These are phyloP conservation scores for Gymnodraco acuticeps DNA, from an alignment of 2,797 vertebrate species.

Conservation along the genomic window DNA sequence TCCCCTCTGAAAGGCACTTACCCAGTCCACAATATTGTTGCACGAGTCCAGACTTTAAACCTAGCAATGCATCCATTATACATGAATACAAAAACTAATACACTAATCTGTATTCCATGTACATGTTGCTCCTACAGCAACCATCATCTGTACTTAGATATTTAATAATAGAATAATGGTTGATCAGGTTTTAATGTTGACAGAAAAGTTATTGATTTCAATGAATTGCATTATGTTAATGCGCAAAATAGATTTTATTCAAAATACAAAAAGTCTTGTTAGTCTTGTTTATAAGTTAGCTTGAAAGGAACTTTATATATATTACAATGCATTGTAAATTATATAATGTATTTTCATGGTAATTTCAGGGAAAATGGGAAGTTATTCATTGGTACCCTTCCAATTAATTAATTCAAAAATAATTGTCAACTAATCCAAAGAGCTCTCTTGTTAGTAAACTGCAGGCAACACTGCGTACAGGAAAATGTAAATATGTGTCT, in stretches of 20 bases:
- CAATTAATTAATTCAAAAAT: background rate
- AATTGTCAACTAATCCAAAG: background rate
- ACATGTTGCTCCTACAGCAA: background rate
- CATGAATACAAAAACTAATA: slow-evolving; percentile 54
- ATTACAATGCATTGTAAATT: background rate
- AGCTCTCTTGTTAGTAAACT: background rate
- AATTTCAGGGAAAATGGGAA: background rate
- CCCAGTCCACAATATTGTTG: slow-evolving; percentile 55
- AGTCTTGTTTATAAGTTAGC: background rate
- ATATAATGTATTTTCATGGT: background rate
- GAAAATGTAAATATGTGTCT: background rate
- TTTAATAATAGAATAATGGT: background rate
- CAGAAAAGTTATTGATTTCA: background rate
- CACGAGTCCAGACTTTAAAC: slow-evolving; percentile 52
- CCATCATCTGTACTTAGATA: background rate
- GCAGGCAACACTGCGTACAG: background rate
- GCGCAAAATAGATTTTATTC: background rate
- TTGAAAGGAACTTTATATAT: background rate
- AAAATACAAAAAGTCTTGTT: background rate
- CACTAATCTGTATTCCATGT: background rate
- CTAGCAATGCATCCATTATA: slow-evolving; percentile 48
- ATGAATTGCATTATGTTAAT: background rate
- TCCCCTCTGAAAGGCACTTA: slow-evolving; percentile 54
- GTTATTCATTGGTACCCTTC: background rate
- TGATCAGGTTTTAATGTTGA: background rate